A percentile compares a stretch with the other conserved stretches of the same genome.
phyloP scores from a whole-genome alignment of 2,888 invertebrate genomes.

The Koerneria pararmatus region DNA sequence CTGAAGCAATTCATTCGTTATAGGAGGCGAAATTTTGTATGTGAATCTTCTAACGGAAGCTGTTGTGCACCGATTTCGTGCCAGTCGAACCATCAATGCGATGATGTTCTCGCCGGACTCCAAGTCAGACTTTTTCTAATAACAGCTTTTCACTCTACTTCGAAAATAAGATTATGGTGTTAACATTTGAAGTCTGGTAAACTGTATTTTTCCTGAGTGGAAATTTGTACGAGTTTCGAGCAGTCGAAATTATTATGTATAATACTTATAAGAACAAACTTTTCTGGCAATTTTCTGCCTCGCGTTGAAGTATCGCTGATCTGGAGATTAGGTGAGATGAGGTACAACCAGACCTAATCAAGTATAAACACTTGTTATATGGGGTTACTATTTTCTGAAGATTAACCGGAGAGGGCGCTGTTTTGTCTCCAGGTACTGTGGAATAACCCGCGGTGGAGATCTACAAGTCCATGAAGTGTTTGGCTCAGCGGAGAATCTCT shows the following conservation, averaged over 20 bases:
- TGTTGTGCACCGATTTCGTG: constrained; percentile 31
- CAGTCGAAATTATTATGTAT: no score
- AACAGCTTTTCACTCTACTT: neutral
- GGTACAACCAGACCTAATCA: no score
- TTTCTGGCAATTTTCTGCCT: no score
- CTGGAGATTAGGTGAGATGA: no score
- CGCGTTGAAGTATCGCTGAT: no score
- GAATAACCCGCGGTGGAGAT: constrained; percentile 79
- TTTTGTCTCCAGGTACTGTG: constrained; percentile 70
- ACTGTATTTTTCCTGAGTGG: no score
- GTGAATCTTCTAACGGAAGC: constrained; percentile 38
- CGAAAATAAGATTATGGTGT: neutral
- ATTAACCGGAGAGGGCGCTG: no score
- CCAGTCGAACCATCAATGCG: constrained; percentile 73
- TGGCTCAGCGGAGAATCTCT: constrained; percentile 58
- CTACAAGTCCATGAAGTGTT: constrained; percentile 73
- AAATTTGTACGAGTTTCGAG: no score
- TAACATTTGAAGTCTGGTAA: neutral
- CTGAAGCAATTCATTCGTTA: constrained; percentile 18
- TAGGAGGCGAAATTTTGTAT: constrained; percentile 39
- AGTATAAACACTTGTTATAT: no score
- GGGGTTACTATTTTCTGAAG: no score
- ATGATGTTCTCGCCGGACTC: constrained; percentile 90
- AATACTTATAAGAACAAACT: no score
- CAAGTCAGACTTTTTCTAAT: constrained; percentile 63